Evolutionary conservation across 2,888 invertebrate genomes (phyloP).

Genomic region (Andrena haemorrhoa): DNA sequence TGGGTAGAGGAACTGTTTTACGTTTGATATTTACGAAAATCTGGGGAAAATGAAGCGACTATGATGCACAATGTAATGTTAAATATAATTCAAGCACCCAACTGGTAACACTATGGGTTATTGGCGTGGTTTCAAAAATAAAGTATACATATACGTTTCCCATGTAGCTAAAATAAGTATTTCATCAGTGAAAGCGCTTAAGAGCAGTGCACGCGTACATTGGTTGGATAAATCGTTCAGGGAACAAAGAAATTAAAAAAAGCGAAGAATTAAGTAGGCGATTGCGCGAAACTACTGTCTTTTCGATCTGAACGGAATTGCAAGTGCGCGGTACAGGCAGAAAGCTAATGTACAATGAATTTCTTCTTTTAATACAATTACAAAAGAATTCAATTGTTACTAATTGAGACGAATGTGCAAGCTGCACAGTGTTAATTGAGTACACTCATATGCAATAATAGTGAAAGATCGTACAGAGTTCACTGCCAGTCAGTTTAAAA

Average conservation of each 20-base stretch:
- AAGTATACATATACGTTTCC: conserved; percentile 53
- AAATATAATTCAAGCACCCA: conserved; percentile 21
- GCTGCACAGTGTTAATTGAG: conserved; percentile 52
- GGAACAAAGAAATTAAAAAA: neutral
- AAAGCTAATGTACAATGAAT: neutral
- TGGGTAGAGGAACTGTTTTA: neutral
- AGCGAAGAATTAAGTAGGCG: neutral
- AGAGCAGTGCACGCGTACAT: conserved; percentile 32
- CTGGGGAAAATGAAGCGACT: neutral
- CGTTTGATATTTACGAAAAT: neutral
- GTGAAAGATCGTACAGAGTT: conserved; percentile 53
- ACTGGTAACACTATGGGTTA: conserved; percentile 28
- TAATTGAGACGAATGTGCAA: conserved; percentile 42
- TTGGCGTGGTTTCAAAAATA: conserved; percentile 71
- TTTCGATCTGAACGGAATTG: neutral
- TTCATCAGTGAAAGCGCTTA: conserved; percentile 62
- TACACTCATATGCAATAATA: conserved; percentile 55
- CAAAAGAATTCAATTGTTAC: conserved; percentile 22
- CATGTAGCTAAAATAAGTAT: conserved; percentile 66
- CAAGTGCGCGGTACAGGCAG: neutral
- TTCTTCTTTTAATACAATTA: conserved; percentile 7
- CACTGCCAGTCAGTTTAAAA: conserved; percentile 61
- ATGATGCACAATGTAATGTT: conserved; percentile 16
- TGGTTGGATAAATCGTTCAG: neutral
- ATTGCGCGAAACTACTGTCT: neutral